Evolutionary conservation across 2,797 vertebrate species (phyloP), one percentile per base, ranked within the genome.

Genomic region (Xiphorhynchus erythropygius): DNA sequence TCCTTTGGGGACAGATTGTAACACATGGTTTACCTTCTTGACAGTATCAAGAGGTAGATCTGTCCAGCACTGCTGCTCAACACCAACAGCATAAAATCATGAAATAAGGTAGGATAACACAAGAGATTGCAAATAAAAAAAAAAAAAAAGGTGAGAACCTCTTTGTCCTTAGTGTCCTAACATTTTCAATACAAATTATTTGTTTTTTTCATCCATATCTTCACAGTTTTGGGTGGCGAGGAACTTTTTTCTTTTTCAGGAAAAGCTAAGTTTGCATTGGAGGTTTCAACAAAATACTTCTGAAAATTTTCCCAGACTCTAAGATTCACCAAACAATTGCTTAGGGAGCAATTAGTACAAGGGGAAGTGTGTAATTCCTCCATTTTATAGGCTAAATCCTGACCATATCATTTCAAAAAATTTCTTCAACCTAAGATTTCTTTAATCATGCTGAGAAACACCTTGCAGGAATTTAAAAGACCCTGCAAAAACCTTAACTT

Each of bases 1-100:
- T 32, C 12, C 10, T 17, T 42, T 22, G 32, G 2, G 14, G 1
- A 8, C 0, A 0, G 33, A 13, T 62, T 0, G 0, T 68, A 89
- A 55, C 15, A 17, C 10, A 53, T 10, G 50, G 28, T 47, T 83
- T 86, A 14, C 12, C 15, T 70, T 90, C 24, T 44, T 52, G 41
- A n/a, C 5, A 67, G 3, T 15, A 64, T 53, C 11, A 59, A 52
- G 28, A 39, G 5, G 4, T 12, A 76, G 10, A 2, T 4, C 6
- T 59, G 18, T 73, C 8, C 28, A 49, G 15, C n/a, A 13, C 23
- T 73, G 23, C 27, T 52, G 22, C 41, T 84, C 39, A 70, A 28
- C 7, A 44, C 0, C 4, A 8, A 30, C 5, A 24, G 3, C 3
- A 86, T 19, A 53, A 89, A 64, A 68, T 28, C 3, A 57, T 57